A percentile compares a stretch with the other conserved stretches of the same genome.
phyloP scores from a whole-genome alignment of 2,888 invertebrate species.

The Helicoverpa assulta region DNA sequence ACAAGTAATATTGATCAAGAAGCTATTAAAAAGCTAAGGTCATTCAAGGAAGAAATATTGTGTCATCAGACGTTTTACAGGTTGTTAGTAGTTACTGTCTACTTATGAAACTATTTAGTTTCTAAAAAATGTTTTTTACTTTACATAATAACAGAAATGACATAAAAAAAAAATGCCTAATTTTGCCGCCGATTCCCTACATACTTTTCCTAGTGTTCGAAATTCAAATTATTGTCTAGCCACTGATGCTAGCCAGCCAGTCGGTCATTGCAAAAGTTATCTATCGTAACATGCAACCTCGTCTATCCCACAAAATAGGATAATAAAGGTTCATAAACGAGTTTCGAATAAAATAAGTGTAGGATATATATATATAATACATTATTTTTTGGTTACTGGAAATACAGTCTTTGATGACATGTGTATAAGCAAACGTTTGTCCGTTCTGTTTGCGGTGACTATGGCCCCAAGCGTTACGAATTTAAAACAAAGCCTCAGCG shows the following conservation, averaged over 20 bases:
- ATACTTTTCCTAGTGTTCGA: not conserved
- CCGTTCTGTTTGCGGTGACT: constrained; percentile 14
- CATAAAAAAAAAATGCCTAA: constrained; percentile 7
- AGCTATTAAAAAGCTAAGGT: not conserved
- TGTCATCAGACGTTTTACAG: not conserved
- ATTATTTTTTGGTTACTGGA: not conserved
- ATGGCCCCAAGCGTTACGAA: constrained; percentile 48
- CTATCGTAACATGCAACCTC: too few relatives aligned
- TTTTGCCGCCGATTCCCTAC: not conserved
- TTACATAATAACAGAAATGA: too few relatives aligned
- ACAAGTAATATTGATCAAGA: not conserved
- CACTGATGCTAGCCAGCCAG: not conserved
- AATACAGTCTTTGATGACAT: constrained; percentile 1
- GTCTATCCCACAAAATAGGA: too few relatives aligned
- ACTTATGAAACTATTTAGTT: too few relatives aligned
- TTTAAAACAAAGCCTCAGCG: constrained; percentile 46
- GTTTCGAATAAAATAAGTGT: too few relatives aligned
- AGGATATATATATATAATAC: too few relatives aligned
- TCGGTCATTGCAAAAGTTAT: not conserved
- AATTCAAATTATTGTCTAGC: not conserved
- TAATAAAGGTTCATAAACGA: too few relatives aligned
- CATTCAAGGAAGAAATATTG: not conserved
- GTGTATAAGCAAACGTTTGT: constrained; percentile 5
- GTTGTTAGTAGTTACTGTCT: not conserved
- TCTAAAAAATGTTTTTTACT: too few relatives aligned